These are phyloP conservation scores for Armadillidium nasatum DNA, from an alignment of 1,140 invertebrate genomes.

Conservation along the genomic window DNA sequence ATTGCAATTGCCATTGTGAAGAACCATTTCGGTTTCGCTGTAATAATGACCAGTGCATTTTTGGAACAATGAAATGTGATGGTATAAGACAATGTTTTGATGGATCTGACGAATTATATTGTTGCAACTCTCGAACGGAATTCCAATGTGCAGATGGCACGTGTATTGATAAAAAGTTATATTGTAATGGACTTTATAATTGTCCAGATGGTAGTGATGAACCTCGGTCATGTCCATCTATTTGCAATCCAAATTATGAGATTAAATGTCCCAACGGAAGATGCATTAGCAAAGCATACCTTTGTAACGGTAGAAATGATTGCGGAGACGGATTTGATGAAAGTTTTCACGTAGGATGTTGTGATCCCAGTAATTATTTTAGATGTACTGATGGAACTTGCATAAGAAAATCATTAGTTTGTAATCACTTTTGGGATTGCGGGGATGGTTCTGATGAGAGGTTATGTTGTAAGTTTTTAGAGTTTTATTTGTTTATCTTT, in stretches of 20 bases:
- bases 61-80: slow-evolving; percentile 38
- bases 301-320: slow-evolving; percentile 50
- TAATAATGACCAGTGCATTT: slow-evolving; percentile 51
- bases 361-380: slow-evolving; percentile 52
- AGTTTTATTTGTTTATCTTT: too few species aligned
- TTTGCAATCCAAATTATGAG: slow-evolving; percentile 43
- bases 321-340: slow-evolving; percentile 50
- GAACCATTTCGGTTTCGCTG: slow-evolving; percentile 52
- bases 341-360: slow-evolving; percentile 44
- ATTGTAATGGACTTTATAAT: slow-evolving; percentile 50
- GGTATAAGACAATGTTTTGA: slow-evolving; percentile 47
- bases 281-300: slow-evolving; percentile 50
- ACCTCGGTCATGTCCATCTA: slow-evolving; percentile 32
- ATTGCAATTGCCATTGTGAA: slow-evolving; percentile 41
- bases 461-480: slow-evolving; percentile 57
- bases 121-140: slow-evolving; percentile 49
- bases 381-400: slow-evolving; percentile 52
- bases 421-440: slow-evolving; percentile 56
- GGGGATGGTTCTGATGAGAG: slow-evolving; percentile 66
- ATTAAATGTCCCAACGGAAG: slow-evolving; percentile 47
- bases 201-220: slow-evolving; percentile 54
- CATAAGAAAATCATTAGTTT: slow-evolving; percentile 45
- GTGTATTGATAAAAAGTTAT: slow-evolving; percentile 50
- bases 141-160: slow-evolving; percentile 48
- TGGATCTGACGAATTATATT: slow-evolving; percentile 55